Evolutionary conservation across 2,888 invertebrate species (phyloP).

Genomic region (Drosophila leonis): DNA sequence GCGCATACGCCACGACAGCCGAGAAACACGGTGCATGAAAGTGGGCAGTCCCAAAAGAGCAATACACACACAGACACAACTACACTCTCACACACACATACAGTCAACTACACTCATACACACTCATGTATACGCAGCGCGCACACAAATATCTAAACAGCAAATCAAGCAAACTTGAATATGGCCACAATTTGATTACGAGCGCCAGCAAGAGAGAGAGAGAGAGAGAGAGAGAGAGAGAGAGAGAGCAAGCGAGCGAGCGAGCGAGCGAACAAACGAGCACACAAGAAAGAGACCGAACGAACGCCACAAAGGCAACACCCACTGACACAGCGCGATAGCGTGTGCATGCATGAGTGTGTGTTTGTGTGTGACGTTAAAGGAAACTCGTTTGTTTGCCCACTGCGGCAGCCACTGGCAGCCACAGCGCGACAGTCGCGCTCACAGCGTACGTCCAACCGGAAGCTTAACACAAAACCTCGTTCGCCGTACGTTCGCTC

Average conservation of each 20-base stretch:
- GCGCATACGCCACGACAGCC: slow-evolving; percentile 69
- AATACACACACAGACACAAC: slow-evolving; percentile 18
- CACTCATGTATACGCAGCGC: slow-evolving; percentile 13
- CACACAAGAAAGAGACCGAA: slow-evolving; percentile 13
- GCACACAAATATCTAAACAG: slow-evolving; percentile 70
- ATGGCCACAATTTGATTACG: slow-evolving; percentile 75
- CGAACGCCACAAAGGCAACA: slow-evolving; percentile 63
- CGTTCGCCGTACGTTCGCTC: slow-evolving; percentile 34
- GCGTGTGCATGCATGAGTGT: slow-evolving; percentile 19
- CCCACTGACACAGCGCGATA: slow-evolving; percentile 68
- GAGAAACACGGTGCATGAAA: slow-evolving; percentile 51
- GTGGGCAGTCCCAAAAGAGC: slow-evolving; percentile 81
- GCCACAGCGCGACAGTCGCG: slow-evolving; percentile 60
- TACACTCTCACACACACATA: slow-evolving; percentile 24
- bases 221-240: slow-evolving; percentile 18
- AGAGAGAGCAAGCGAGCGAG: slow-evolving; percentile 19
- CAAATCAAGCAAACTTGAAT: slow-evolving; percentile 80
- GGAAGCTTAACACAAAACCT: slow-evolving; percentile 68
- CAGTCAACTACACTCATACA: slow-evolving; percentile 21
- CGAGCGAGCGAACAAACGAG: not conserved
- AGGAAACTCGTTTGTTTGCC: slow-evolving; percentile 74
- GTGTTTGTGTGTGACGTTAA: slow-evolving; percentile 23
- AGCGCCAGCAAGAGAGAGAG: slow-evolving; percentile 26
- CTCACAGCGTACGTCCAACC: slow-evolving; percentile 74
- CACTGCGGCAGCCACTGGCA: slow-evolving; percentile 60